Base-by-base conservation (phyloP, 2,113 vertebrate species). In the Alouatta palliata region DNA sequence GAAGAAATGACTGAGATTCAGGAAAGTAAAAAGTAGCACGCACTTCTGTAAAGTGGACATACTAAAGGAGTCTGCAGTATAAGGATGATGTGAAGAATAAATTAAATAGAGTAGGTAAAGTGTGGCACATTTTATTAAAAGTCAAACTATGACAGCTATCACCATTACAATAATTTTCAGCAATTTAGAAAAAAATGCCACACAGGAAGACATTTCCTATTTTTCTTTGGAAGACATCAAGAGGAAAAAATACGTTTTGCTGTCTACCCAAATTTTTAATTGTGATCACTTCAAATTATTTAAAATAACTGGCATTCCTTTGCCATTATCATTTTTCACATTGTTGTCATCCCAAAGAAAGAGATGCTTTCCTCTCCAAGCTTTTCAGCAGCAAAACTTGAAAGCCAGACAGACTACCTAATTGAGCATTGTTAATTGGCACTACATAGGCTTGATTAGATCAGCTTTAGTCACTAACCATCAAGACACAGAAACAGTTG, bases 371-470 rank as follows among this genome's bases (percentile, higher is more conserved):
- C 61, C 54, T 90, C 25, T 35, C 47, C 5, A 2, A 23, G 35
- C 16, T 82, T 76, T 68, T 54, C n/a, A 96, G 49, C 16, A 95
- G 81, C 32, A 95, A 96, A 90, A 88, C 20, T 73, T 54, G 58
- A 89, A 92, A 95, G 90, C 80, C 64, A 87, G 58, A 89, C 52
- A 96, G 93, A 97, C 76, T 81, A 76, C 76, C 68, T 89, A 97
- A 96, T 20, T 68, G 2, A 76, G 71, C 1, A 66, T 10, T 80
- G 71, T 76, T 98, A 97, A 98, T 5, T 96, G 96, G 61, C 25
- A 76, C 25, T 81, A 76, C 17, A 94, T 80, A 76, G 71, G 77
- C 89, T 95, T 96, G 90, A 98, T 95, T 92, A 97, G 47, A 93
- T 92, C 1, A 40, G 52, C 47, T 96, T 92, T 80, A 96, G 88